Conservation (phyloP, 2,113 vertebrate genomes). For the Amphiprion percula region DNA sequence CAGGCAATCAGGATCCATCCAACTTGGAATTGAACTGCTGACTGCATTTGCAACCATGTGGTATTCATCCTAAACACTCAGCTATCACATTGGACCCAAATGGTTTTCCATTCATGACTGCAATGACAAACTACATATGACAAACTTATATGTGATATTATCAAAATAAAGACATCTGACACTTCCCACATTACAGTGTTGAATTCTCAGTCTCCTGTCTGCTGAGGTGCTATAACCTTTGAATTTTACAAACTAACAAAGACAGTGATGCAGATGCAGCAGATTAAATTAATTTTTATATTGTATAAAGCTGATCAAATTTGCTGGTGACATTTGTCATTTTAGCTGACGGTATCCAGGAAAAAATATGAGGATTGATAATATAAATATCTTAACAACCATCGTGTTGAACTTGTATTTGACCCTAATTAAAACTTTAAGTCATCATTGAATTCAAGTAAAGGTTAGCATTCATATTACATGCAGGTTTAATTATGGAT, state of each 20-base stretch:
- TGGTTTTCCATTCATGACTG: no score
- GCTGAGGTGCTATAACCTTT: background rate
- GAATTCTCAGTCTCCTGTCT: no score
- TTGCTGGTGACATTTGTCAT: background rate
- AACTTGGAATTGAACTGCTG: no score
- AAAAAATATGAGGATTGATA: background rate
- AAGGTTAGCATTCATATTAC: background rate
- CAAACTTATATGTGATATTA: no score
- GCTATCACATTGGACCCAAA: no score
- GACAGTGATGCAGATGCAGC: background rate
- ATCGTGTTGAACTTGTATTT: background rate
- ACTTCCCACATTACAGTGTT: no score
- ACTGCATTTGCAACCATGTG: no score
- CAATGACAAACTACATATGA: no score
- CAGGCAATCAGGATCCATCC: no score
- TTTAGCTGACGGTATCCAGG: background rate
- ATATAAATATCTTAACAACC: background rate
- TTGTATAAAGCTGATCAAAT: background rate
- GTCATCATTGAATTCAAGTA: background rate
- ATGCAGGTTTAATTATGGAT: background rate
- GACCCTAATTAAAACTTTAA: background rate
- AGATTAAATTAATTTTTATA: background rate
- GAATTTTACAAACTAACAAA: background rate
- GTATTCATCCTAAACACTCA: no score
- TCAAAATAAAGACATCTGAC: no score